These are phyloP conservation scores for Oikopleura dioica DNA, from an alignment of 23 tunicate species.

Conservation along the genomic window DNA sequence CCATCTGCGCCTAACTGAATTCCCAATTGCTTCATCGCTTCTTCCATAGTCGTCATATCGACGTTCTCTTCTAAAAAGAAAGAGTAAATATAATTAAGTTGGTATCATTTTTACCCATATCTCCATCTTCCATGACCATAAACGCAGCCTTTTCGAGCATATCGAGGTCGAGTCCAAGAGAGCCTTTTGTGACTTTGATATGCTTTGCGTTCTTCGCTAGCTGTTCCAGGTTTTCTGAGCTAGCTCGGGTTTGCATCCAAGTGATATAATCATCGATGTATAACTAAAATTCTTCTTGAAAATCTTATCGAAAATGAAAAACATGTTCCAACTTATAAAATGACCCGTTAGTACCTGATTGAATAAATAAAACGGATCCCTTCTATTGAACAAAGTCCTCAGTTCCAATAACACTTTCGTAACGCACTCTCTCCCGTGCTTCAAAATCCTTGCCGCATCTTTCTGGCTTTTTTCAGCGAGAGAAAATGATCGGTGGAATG, in stretches of 20 bases:
- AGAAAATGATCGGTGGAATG: not conserved
- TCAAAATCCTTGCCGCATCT: not conserved
- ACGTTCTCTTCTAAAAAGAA: not conserved
- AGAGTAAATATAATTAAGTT: not conserved
- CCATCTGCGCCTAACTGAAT: not conserved
- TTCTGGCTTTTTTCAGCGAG: not conserved
- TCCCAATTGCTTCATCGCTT: not conserved
- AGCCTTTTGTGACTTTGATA: not conserved
- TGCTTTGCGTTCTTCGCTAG: not conserved
- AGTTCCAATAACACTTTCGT: not conserved
- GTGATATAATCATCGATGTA: conserved; percentile 4
- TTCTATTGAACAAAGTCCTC: not conserved
- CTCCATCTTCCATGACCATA: not conserved
- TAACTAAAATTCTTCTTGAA: not conserved
- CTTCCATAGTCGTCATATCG: conserved; percentile 6
- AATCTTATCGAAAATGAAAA: too few species aligned
- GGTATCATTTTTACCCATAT: too few species aligned
- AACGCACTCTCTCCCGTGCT: not conserved
- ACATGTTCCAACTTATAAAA: too few species aligned
- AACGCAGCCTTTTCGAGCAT: not conserved
- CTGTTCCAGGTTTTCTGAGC: not conserved
- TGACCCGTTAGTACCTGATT: not conserved
- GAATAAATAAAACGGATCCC: conserved; percentile 7
- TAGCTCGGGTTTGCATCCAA: conserved; percentile 1
- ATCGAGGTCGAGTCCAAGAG: not conserved